Evolutionary conservation across 2,888 invertebrate species (phyloP).

Genomic region (Agelastica alni): DNA sequence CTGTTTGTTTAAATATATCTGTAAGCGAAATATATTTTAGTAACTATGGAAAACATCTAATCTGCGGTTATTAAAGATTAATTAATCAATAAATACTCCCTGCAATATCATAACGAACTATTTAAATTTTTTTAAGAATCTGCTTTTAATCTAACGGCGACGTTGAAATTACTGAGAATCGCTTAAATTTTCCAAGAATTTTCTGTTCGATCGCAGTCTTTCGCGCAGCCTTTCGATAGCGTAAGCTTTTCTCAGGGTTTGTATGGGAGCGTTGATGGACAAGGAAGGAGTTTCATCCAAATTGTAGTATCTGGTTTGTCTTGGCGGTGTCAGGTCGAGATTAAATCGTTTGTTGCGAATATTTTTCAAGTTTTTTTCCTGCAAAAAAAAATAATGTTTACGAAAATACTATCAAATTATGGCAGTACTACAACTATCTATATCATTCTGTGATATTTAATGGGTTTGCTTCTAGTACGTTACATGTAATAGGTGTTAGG

Average conservation of each 20-base stretch:
- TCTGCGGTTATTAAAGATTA: too few relatives aligned
- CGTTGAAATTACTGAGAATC: conserved; percentile 29
- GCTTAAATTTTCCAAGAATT: conserved; percentile 35
- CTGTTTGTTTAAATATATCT: too few relatives aligned
- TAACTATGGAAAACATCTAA: too few relatives aligned
- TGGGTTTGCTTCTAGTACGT: too few relatives aligned
- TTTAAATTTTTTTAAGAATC: conserved; percentile 4
- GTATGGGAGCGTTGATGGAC: conserved; percentile 43
- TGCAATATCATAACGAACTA: conserved; percentile 9
- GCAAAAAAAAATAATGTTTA: conserved; percentile 30
- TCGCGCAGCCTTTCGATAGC: conserved; percentile 36
- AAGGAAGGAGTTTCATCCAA: conserved; percentile 35
- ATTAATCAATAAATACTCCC: not conserved
- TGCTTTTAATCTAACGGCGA: not conserved
- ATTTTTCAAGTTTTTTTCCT: conserved; percentile 33
- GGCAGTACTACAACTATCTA: too few relatives aligned
- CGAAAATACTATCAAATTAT: too few relatives aligned
- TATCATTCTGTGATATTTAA: too few relatives aligned
- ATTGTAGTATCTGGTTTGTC: conserved; percentile 25
- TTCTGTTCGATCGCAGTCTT: conserved; percentile 38
- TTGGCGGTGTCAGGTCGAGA: conserved; percentile 22
- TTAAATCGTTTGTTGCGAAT: conserved; percentile 39
- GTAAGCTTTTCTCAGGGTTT: conserved; percentile 38
- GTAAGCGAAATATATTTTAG: too few relatives aligned
- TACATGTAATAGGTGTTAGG: too few relatives aligned